Percentiles rank a stretch among this genome's conserved stretches.
Conservation (phyloP, 2,113 vertebrate species). For the Clupea harengus region DNA sequence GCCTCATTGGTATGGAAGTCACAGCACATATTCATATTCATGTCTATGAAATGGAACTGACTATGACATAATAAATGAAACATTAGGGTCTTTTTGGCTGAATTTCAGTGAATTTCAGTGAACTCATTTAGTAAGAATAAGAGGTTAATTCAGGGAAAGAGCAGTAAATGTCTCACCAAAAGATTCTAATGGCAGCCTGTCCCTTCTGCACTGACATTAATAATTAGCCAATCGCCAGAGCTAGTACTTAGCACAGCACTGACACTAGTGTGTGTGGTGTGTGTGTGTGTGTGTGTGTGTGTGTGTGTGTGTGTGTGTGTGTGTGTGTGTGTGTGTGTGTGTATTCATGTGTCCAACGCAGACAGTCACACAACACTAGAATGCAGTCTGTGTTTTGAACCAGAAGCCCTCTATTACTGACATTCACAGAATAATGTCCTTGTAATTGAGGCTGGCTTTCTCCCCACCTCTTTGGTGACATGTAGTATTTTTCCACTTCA, state of each 20-base stretch:
- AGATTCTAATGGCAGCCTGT: background rate
- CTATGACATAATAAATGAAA: background rate
- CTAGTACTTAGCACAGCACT: background rate
- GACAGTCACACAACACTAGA: too few species aligned
- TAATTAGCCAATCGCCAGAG: background rate
- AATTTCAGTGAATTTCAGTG: background rate
- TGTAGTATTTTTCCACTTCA: background rate
- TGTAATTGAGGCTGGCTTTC: slow-evolving; percentile 7
- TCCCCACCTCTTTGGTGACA: background rate
- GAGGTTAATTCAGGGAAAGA: background rate
- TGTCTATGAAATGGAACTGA: background rate
- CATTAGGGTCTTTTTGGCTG: background rate
- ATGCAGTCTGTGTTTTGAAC: background rate
- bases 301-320: background rate
- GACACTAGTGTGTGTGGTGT: background rate
- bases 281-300: background rate
- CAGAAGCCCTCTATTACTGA: background rate
- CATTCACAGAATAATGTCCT: background rate
- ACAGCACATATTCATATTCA: background rate
- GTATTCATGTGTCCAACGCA: background rate
- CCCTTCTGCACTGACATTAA: background rate
- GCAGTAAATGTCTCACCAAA: background rate
- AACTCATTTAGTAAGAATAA: background rate
- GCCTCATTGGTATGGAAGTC: background rate
- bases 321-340: background rate